Evolutionary conservation across 2,113 vertebrate genomes (phyloP).

Genomic region (Platichthys flesus): DNA sequence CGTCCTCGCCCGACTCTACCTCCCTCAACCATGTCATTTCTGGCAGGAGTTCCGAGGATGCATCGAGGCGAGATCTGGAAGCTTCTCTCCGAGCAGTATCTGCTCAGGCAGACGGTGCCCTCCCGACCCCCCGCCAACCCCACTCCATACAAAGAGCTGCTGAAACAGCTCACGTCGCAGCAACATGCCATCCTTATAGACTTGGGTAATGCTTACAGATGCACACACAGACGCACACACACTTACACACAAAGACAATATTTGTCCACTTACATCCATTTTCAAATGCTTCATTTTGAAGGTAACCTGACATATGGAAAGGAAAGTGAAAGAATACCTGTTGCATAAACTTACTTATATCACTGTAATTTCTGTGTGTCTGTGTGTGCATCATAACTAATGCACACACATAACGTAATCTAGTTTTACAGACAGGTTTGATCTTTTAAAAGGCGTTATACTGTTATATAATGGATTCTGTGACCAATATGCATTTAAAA

Average conservation of each 20-base stretch:
- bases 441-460: too few species aligned
- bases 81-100: constrained; percentile 92
- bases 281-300: neutral
- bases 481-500: neutral
- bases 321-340: too few species aligned
- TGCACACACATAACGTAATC: too few species aligned
- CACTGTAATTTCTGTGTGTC: too few species aligned
- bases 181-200: constrained; percentile 99
- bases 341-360: neutral
- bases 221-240: constrained; percentile 31
- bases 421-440: too few species aligned
- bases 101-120: constrained; percentile 87
- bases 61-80: constrained; percentile 98
- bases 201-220: constrained; percentile 84
- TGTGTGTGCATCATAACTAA: too few species aligned
- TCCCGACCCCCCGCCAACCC: constrained; percentile 85
- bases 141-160: constrained; percentile 92
- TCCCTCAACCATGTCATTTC: constrained; percentile 6
- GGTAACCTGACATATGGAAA: neutral
- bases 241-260: neutral
- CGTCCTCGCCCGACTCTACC: neutral
- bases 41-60: constrained; percentile 91
- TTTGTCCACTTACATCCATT: neutral
- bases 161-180: constrained; percentile 95
- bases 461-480: too few species aligned